A percentile compares a stretch with the other conserved stretches of the same genome.
Evolutionary conservation across 2,888 invertebrate species (phyloP).

Genomic region (Minunthozetes semirufus): DNA sequence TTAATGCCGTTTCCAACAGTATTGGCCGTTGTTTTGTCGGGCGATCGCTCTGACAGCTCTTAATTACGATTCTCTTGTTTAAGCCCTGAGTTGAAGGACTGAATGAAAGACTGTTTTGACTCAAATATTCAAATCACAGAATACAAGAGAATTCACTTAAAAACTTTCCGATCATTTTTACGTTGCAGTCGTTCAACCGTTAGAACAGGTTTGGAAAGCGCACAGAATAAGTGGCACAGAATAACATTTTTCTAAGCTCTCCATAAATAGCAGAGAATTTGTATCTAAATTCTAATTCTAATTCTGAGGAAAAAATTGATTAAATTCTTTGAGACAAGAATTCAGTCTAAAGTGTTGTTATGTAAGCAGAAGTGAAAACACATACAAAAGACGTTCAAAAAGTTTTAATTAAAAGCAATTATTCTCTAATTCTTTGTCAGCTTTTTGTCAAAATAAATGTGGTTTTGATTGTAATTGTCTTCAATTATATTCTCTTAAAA

Average conservation of each 20-base stretch:
- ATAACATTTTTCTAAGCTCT: too few species aligned
- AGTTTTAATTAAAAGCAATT: background rate
- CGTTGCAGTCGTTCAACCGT: background rate
- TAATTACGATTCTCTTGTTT: background rate
- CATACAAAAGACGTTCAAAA: too few species aligned
- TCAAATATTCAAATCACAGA: conserved; percentile 3
- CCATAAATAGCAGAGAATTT: background rate
- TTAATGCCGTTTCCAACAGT: background rate
- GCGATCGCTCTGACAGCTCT: background rate
- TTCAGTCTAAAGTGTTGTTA: too few species aligned
- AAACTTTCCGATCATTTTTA: background rate
- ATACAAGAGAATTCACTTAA: conserved; percentile 11
- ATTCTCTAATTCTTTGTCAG: background rate
- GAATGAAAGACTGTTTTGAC: background rate
- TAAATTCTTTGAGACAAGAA: too few species aligned
- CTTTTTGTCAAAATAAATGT: background rate
- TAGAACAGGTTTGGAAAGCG: background rate
- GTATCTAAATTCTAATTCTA: background rate
- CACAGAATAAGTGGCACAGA: too few species aligned
- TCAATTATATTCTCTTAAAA: background rate
- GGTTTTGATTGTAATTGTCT: background rate
- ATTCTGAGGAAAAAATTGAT: too few species aligned
- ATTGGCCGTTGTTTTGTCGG: background rate
- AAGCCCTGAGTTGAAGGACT: too few species aligned
- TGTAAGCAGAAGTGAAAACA: too few species aligned